Base-by-base conservation (phyloP, 1,140 invertebrate species). In the Pachyrhynchus sulphureomaculatus region DNA sequence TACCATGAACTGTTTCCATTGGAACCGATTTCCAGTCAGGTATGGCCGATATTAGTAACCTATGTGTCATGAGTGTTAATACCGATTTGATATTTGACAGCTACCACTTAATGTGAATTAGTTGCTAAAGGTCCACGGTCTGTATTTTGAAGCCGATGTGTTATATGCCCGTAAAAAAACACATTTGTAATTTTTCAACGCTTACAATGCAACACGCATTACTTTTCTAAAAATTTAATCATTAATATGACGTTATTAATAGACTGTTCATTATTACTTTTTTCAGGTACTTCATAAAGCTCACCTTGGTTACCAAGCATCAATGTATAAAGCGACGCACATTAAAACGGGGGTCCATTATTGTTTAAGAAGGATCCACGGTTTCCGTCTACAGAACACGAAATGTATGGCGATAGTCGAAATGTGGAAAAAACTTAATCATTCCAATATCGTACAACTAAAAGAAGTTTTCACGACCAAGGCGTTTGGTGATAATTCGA, bases 401-500 rank as follows among this genome's bases (percentile, higher is more conserved):
- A 94, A 95, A 74, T 92, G 88, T 74, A 89, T 93, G 79, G 81
- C 88, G 6, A 75, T 92, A 47, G 89, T 95, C 32, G 94, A 97
- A 64, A 85, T 90, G 80, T 98, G 96, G 95, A 95, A 95, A 74
- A 90, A 93, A 76, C 79, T 98, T 17, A 86, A 88, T 67, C 95
- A 97, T 80, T 90, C 94, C 65, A 97, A 97, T 82, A 84, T 98
- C 61, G 92, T 97, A 36, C 87, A 91, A 65, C 80, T 98, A 33
- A 84, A 91, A 74, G 93, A 97, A 78, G 91, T 94, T 52, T 98
- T 98, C 78, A 93, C 93, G 9, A 97, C 95, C 29, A 96, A 96
- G 80, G 89, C 89, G 32, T 98, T 98, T 80, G 90, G 91, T 71
- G 96, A 98, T 83, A 90, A 92, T 81, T 97, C 96, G 47, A 87